Evolutionary conservation across 2,797 vertebrate species (phyloP), one percentile per base, ranked within the genome.

Genomic region (Lagorchestes hirsutus): DNA sequence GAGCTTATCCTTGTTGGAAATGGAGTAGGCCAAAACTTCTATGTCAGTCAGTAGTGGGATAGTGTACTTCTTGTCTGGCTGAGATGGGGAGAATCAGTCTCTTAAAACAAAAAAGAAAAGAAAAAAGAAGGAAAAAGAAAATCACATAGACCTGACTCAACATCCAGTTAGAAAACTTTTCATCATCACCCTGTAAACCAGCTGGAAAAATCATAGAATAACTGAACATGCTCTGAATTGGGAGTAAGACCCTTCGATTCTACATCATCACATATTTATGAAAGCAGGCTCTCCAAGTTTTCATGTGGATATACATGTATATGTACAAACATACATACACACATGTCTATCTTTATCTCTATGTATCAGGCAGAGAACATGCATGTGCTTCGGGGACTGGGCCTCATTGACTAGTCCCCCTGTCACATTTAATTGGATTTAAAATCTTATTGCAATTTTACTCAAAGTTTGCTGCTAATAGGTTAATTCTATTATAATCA

Each of bases 371-470:
- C 67, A 74, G 18, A 74, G n/a, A 40, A 74, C 16, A 74, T 22
- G 62, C 34, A 67, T n/a, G 5, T 67, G 5, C 67, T 74, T 22
- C 67, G 3, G 5, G n/a, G 16, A 74, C 67, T 74, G n/a, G n/a
- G 67, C 28, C 67, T 12, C 34, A 74, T 40, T 74, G 67, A 9
- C 5, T 40, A 5, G 18, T 74, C 18, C n/a, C 34, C 13, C 34
- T 10, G 2, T 74, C 18, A 8, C n/a, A 22, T 94, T 55, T 95
- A 93, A 90, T 95, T 62, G 92, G 29, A 14, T 94, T 93, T 95
- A 62, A 40, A 93, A 96, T 54, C 28, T 96, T 96, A 94, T 95
- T 96, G 13, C 34, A 56, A 55, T 95, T 95, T 97, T 34, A 62
- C 22, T 16, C 92, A 55, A 82, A 94, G 94, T 55, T 91, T 94